Evolutionary conservation across 2,113 vertebrate genomes (phyloP).

Genomic region (Etheostoma spectabile): DNA sequence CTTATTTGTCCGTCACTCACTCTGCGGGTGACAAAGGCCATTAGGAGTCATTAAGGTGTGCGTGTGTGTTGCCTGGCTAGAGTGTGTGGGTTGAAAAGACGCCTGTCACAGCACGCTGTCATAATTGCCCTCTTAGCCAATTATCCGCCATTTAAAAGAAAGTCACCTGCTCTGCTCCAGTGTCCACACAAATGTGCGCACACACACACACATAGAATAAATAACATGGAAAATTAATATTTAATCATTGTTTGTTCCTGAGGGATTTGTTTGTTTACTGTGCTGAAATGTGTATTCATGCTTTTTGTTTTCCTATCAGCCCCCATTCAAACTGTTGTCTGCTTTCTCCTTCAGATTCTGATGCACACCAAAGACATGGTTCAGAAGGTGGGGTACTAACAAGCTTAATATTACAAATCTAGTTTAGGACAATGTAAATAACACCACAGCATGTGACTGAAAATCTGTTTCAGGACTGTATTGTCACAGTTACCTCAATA

Average conservation of each 20-base stretch:
- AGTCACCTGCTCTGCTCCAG: slow-evolving; percentile 92
- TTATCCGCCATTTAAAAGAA: slow-evolving; percentile 96
- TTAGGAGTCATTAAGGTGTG: slow-evolving; percentile 95
- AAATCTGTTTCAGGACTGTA: neutral
- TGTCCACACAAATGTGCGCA: slow-evolving; percentile 47
- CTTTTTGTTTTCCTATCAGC: slow-evolving; percentile 6
- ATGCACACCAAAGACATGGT: slow-evolving; percentile 99
- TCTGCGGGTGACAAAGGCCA: slow-evolving; percentile 95
- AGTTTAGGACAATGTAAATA: neutral
- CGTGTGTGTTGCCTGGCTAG: slow-evolving; percentile 76
- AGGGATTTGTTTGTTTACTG: slow-evolving; percentile 82
- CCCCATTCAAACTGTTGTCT: slow-evolving; percentile 27
- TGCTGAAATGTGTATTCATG: slow-evolving; percentile 3
- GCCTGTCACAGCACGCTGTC: slow-evolving; percentile 93
- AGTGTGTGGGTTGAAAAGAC: slow-evolving; percentile 94
- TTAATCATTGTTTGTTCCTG: slow-evolving; percentile 91
- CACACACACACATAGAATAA: slow-evolving; percentile 12
- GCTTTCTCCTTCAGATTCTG: slow-evolving; percentile 89
- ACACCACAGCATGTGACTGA: neutral
- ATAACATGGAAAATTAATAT: slow-evolving; percentile 83
- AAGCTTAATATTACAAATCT: neutral
- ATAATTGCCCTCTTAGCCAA: slow-evolving; percentile 99
- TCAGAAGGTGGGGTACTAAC: slow-evolving; percentile 90
- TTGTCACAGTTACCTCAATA: neutral
- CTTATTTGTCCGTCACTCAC: slow-evolving; percentile 80